These are phyloP conservation scores for Loripinus fragilis DNA, from an alignment of 2,888 invertebrate genomes.

Conservation along the genomic window DNA sequence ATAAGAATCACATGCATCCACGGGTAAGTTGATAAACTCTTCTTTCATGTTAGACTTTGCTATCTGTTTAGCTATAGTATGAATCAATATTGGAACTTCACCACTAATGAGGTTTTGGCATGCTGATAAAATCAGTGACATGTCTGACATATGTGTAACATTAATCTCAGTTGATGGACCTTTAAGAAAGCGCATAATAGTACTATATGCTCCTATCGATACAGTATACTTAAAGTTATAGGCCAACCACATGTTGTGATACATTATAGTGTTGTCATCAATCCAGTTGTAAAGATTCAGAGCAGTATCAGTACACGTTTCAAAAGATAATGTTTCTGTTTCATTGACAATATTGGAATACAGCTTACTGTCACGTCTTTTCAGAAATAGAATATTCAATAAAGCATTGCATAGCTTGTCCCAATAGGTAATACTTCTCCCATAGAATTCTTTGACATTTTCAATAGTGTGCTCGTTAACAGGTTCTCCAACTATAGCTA, in stretches of 20 bases:
- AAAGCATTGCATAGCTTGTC: neutral
- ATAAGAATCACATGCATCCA: neutral
- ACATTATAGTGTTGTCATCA: neutral
- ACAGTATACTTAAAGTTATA: neutral
- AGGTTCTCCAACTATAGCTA: neutral
- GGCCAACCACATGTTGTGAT: neutral
- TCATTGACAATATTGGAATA: neutral
- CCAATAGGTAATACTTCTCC: neutral
- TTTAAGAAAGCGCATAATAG: neutral
- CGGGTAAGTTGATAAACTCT: neutral
- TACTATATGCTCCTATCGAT: neutral
- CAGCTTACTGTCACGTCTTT: neutral
- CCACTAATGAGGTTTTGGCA: conserved; percentile 6
- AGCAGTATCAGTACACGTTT: neutral
- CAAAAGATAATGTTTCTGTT: neutral
- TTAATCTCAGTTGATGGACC: neutral
- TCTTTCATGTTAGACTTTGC: conserved; percentile 1
- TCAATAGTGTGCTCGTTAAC: neutral
- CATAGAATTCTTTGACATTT: neutral
- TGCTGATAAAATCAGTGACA: conserved; percentile 5
- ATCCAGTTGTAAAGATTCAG: neutral
- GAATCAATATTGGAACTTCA: neutral
- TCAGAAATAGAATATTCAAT: neutral
- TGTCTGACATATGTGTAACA: neutral
- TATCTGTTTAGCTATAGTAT: neutral